Evolutionary conservation across 1,140 invertebrate species (phyloP).

Genomic region (Microvelia longipes): DNA sequence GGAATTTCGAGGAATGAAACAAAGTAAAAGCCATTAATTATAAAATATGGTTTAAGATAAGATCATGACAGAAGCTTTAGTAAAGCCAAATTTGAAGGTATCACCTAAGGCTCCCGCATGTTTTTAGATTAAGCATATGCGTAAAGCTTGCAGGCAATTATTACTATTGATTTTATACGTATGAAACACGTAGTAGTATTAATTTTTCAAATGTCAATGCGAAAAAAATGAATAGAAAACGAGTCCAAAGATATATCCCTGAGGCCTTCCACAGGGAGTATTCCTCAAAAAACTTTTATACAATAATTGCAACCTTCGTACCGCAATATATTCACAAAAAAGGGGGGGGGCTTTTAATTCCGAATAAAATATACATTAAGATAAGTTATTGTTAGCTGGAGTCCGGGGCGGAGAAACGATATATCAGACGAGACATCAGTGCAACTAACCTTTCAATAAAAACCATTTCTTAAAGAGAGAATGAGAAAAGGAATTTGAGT

Average conservation of each 20-base stretch:
- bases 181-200: not conserved
- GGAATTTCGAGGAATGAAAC: too few relatives aligned
- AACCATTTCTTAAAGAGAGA: not conserved
- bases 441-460: not conserved
- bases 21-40: too few relatives aligned
- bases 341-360: not conserved
- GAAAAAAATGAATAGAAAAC: not conserved
- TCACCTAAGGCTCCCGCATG: not conserved
- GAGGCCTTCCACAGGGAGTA: not conserved
- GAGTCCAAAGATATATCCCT: not conserved
- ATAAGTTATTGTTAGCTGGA: not conserved
- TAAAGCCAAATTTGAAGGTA: too few relatives aligned
- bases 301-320: not conserved
- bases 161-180: not conserved
- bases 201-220: not conserved
- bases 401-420: not conserved
- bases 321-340: not conserved
- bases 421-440: not conserved
- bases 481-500: not conserved
- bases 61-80: too few relatives aligned
- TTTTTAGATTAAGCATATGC: not conserved
- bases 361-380: not conserved
- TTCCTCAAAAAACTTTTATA: not conserved
- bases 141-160: not conserved
- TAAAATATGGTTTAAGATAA: too few relatives aligned